Evolutionary conservation across 2,797 vertebrate genomes (phyloP).

Genomic region (Coreius guichenoti): DNA sequence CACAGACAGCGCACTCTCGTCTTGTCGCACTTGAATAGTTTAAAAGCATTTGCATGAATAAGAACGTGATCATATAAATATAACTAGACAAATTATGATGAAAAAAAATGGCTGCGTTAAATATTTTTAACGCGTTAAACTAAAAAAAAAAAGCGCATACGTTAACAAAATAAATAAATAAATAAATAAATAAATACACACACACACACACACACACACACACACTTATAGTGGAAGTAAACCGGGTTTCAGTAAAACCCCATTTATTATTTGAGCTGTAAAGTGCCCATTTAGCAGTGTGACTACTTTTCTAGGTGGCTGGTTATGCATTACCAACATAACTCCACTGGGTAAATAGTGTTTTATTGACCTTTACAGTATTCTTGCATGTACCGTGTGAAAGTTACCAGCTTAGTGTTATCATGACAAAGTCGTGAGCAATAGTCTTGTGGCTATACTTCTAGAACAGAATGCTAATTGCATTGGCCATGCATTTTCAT

Average conservation of each 20-base stretch:
- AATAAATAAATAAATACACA: no score
- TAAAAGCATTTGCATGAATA: no score
- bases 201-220: no score
- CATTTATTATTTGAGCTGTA: constrained; percentile 5
- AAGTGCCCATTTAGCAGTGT: constrained; percentile 1
- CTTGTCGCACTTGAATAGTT: no score
- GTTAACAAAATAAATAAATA: no score
- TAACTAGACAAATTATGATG: no score
- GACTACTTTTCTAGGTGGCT: neutral
- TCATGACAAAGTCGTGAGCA: neutral
- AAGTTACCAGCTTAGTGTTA: neutral
- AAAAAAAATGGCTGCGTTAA: no score
- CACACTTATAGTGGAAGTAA: no score
- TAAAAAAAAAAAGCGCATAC: no score
- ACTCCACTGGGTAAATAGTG: neutral
- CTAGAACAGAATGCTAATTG: neutral
- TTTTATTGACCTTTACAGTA: neutral
- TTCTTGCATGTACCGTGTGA: neutral
- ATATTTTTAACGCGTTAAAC: no score
- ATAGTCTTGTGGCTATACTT: neutral
- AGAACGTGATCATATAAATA: no score
- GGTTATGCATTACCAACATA: neutral
- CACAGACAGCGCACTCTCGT: no score
- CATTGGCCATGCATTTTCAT: neutral
- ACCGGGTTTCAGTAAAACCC: neutral